These are phyloP conservation scores for Arion vulgaris DNA, from an alignment of 1,140 invertebrate species.

Conservation along the genomic window DNA sequence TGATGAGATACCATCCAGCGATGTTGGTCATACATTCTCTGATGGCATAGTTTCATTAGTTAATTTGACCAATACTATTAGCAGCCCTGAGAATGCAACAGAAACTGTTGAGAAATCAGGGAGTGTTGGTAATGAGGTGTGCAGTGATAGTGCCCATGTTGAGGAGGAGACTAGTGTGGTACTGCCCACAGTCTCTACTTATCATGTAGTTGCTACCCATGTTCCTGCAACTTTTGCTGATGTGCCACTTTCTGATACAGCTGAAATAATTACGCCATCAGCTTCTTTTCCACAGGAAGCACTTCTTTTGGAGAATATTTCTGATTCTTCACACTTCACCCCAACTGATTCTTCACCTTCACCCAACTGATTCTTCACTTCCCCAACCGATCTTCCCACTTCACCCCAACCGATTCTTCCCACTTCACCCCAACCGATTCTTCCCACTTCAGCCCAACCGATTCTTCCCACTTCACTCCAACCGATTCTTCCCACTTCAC, in stretches of 20 bases:
- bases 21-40: neutral
- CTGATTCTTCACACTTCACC: too few species aligned
- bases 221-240: neutral
- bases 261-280: neutral
- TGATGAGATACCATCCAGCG: neutral
- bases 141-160: neutral
- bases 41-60: neutral
- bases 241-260: neutral
- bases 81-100: neutral
- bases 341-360: too few species aligned
- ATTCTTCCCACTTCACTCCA: neutral
- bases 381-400: too few species aligned
- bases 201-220: neutral
- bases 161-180: neutral
- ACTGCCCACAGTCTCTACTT: neutral
- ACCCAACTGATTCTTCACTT: too few species aligned
- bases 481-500: neutral
- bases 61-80: neutral
- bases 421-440: too few species aligned
- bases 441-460: neutral
- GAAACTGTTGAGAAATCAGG: neutral
- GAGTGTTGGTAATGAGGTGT: neutral
- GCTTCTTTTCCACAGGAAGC: neutral
- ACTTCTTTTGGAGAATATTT: too few species aligned
- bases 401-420: too few species aligned